Percentiles rank a stretch among this genome's conserved stretches.
Conservation (phyloP, 2,113 vertebrate species). For the Spheniscus mendiculus region DNA sequence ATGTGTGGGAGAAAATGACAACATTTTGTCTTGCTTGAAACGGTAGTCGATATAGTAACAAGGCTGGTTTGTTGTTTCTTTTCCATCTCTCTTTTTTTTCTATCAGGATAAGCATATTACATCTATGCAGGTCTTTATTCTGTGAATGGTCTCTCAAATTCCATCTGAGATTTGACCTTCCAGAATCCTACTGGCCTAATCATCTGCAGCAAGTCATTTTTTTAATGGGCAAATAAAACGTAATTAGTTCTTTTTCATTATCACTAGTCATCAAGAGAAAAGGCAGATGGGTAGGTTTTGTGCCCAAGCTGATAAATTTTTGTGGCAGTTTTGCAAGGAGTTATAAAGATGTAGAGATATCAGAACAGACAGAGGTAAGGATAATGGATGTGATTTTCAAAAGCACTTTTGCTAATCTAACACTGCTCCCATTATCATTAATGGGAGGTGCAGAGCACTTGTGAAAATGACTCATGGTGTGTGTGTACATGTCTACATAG, state of each 20-base stretch:
- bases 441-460: neutral
- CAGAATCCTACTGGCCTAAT: neutral
- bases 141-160: neutral
- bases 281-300: neutral
- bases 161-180: neutral
- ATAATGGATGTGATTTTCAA: neutral
- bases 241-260: conserved; percentile 31
- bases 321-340: neutral
- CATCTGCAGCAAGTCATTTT: neutral
- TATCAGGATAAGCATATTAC: neutral
- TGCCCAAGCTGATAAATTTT: neutral
- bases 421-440: neutral
- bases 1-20: neutral
- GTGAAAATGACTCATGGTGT: neutral
- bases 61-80: neutral
- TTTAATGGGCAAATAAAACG: neutral
- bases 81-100: neutral
- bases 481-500: rapidly evolving
- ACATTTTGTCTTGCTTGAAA: conserved; percentile 28
- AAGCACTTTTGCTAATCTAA: neutral
- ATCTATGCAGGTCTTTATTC: neutral
- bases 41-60: neutral
- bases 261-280: neutral
- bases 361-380: neutral
- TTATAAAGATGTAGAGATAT: neutral